These are phyloP conservation scores for Alfaro cultratus DNA, from an alignment of 2,797 vertebrate species.

Conservation along the genomic window DNA sequence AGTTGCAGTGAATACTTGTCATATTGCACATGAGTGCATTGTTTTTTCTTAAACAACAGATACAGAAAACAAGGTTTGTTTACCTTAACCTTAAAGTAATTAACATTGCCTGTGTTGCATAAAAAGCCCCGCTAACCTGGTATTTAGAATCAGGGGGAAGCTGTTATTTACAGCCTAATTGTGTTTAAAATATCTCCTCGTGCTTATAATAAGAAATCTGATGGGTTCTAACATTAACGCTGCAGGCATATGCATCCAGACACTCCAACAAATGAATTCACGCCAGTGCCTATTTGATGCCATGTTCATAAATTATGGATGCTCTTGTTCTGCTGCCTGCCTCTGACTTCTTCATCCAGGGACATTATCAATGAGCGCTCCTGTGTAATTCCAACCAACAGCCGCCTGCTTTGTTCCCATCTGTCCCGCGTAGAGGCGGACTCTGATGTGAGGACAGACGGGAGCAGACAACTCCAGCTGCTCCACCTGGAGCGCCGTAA, in stretches of 20 bases:
- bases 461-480: conserved; percentile 72
- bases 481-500: conserved; percentile 48
- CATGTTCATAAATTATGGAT: conserved; percentile 75
- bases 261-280: conserved; percentile 23
- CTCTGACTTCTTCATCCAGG: conserved; percentile 58
- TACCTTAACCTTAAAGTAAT: conserved; percentile 15
- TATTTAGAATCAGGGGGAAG: neutral
- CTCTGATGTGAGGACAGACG: conserved; percentile 61
- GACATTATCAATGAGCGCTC: conserved; percentile 71
- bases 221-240: conserved; percentile 19
- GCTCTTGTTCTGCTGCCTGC: conserved; percentile 41
- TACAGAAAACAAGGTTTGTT: neutral
- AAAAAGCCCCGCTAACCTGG: neutral
- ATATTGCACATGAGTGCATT: neutral
- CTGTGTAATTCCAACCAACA: conserved; percentile 74
- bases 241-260: conserved; percentile 31
- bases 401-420: conserved; percentile 72
- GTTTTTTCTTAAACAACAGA: neutral
- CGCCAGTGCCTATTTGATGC: conserved; percentile 66
- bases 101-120: conserved; percentile 13
- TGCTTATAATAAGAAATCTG: conserved; percentile 34
- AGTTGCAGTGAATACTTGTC: conserved; percentile 14
- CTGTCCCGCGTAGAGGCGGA: conserved; percentile 50
- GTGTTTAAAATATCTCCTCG: conserved; percentile 25
- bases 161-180: conserved; percentile 21